These are phyloP conservation scores for Colostygia pectinataria DNA, from an alignment of 2,888 invertebrate species.

Conservation along the genomic window DNA sequence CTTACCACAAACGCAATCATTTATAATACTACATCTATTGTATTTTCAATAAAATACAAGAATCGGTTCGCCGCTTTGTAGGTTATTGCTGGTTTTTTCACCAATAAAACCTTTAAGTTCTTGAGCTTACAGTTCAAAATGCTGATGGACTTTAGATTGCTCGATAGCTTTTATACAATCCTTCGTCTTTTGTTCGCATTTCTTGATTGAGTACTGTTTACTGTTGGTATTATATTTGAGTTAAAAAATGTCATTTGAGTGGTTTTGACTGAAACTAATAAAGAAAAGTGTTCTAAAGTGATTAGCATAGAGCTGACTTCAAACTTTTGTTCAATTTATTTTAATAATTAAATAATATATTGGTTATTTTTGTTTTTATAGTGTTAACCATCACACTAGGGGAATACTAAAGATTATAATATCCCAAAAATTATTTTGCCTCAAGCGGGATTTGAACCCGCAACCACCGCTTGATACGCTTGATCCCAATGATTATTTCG, in stretches of 20 bases:
- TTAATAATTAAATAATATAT: no score
- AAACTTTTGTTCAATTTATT: no score
- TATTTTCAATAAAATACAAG: conserved; percentile 51
- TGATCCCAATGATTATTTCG: no score
- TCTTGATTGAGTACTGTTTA: conserved; percentile 38
- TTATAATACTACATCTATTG: conserved; percentile 54
- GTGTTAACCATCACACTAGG: no score
- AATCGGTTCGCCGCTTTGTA: conserved; percentile 51
- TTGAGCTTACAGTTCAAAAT: conserved; percentile 2
- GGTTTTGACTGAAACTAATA: conserved; percentile 5
- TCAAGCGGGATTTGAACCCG: no score
- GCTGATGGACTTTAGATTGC: not conserved
- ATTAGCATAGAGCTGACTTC: no score
- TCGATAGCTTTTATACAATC: conserved; percentile 19
- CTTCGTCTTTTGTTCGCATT: conserved; percentile 35
- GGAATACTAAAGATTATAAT: no score
- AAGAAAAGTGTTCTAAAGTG: not conserved
- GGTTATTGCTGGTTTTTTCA: conserved; percentile 9
- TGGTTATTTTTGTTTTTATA: no score
- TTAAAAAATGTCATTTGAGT: conserved; percentile 5
- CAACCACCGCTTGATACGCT: no score
- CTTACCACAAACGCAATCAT: conserved; percentile 20
- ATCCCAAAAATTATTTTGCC: no score
- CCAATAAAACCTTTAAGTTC: not conserved
- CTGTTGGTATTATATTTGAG: conserved; percentile 13